phyloP scores from a whole-genome alignment of 2,113 vertebrate genomes.

The Bettongia penicillata region DNA sequence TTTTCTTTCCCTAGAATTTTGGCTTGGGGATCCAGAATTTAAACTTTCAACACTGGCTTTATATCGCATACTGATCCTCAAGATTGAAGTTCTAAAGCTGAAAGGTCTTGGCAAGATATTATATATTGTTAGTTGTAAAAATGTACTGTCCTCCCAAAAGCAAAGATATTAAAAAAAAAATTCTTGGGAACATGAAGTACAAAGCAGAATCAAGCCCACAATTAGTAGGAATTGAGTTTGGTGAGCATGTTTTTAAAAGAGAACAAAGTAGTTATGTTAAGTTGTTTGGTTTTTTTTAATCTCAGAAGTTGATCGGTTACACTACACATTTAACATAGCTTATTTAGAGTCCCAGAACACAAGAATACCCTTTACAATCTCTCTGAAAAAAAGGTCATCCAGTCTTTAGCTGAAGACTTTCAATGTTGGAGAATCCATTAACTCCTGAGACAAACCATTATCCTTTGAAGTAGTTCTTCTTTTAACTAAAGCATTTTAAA shows the following conservation, averaged over 20 bases:
- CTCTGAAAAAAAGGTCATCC: neutral
- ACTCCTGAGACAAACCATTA: neutral
- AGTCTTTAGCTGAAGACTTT: neutral
- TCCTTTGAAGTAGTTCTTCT: neutral
- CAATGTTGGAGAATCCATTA: neutral
- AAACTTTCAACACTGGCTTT: conserved; percentile 16
- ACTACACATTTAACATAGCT: neutral
- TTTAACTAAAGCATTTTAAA: neutral
- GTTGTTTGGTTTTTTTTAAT: neutral
- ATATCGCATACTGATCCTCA: conserved; percentile 54
- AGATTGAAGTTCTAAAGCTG: conserved; percentile 69
- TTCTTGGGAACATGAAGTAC: neutral
- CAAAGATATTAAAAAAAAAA: neutral
- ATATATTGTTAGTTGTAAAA: neutral
- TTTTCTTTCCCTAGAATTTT: neutral
- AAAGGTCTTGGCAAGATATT: conserved; percentile 44
- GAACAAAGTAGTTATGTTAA: neutral
- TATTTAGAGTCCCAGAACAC: neutral
- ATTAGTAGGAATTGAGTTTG: neutral
- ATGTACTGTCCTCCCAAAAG: neutral
- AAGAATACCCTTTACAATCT: neutral
- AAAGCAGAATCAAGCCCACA: neutral
- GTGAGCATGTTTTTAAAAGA: conserved; percentile 15
- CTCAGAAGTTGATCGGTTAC: neutral
- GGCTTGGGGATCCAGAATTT: neutral